Percentiles rank a stretch among this genome's conserved stretches.
phyloP scores from a whole-genome alignment of 2,797 vertebrate genomes.

The Arrhamphus sclerolepis region DNA sequence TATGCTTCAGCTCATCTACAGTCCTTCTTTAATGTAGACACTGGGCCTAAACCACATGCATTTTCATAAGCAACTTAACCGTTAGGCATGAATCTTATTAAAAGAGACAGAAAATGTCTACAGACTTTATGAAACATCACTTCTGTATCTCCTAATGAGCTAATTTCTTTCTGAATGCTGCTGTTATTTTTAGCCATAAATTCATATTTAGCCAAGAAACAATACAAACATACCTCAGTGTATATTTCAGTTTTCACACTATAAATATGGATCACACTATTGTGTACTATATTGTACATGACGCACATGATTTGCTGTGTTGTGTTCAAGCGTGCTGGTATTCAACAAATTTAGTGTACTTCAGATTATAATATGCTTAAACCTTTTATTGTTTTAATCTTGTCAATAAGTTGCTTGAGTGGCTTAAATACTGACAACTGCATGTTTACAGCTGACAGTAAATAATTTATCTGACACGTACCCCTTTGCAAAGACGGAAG shows the following conservation, averaged over 20 bases:
- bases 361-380: too few relatives aligned
- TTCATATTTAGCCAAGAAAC: slow-evolving; percentile 1
- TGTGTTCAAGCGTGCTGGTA: too few relatives aligned
- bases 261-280: not conserved
- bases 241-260: not conserved
- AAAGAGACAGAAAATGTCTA: not conserved
- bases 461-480: too few relatives aligned
- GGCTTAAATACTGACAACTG: too few relatives aligned
- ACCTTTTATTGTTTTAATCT: too few relatives aligned
- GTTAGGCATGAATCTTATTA: not conserved
- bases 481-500: too few relatives aligned
- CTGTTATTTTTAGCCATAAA: not conserved
- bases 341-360: not conserved
- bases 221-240: not conserved
- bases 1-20: slow-evolving; percentile 5
- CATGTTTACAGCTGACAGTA: too few relatives aligned
- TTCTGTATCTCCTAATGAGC: slow-evolving; percentile 4
- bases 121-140: slow-evolving; percentile 4
- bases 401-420: too few relatives aligned
- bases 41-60: not conserved
- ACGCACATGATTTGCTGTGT: not conserved
- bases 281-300: not conserved
- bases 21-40: not conserved
- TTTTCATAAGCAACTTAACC: too few relatives aligned
- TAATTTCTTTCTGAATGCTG: not conserved